Base-by-base conservation (phyloP, 2,888 invertebrate species). In the Metopia argyrocephala region DNA sequence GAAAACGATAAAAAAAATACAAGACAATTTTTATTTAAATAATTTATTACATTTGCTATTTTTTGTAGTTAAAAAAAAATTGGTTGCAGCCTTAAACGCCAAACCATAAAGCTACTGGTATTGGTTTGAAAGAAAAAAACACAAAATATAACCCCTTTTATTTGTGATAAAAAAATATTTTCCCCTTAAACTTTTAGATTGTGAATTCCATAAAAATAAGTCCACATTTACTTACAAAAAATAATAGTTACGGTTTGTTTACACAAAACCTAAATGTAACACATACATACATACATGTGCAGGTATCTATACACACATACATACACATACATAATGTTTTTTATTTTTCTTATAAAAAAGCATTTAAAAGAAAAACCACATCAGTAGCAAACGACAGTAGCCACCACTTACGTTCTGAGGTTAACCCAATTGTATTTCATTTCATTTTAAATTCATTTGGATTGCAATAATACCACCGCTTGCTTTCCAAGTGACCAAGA, bases 51-150 rank as follows among this genome's bases (percentile, higher is more conserved):
- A n/a, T 76, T 68, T 68, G 6, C 27, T 78, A 78, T 78, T 73
- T 84, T 87, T 88, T 86, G 87, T 86, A 85, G 86, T 85, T n/a
- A n/a, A n/a, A 85, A 86, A 83, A 85, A 87, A 88, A 87, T 88
- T 87, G 88, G 86, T 86, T 75, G 85, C 88, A 87, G 84, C 87
- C 88, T 87, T 85, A 87, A 48, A 85, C 89, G 87, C 87, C 87
- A 87, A 76, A 84, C 84, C 85, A 85, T 86, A 86, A 85, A 86
- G 88, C 88, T 88, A 88, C 88, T 84, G 88, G 88, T 86, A 83
- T 89, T 88, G 12, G 38, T 38, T 38, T 38, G 15, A 38, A 38
- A 45, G 23, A 45, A 59, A 46, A 38, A 31, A 23, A 59, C 52
- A 12, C 3, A 5, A 18, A 21, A 21, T 31, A 28, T 27, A 56